Evolutionary conservation across 2,113 vertebrate genomes (phyloP), one percentile per base, ranked within the genome.

Genomic region (Syngnathoides biaculeatus): DNA sequence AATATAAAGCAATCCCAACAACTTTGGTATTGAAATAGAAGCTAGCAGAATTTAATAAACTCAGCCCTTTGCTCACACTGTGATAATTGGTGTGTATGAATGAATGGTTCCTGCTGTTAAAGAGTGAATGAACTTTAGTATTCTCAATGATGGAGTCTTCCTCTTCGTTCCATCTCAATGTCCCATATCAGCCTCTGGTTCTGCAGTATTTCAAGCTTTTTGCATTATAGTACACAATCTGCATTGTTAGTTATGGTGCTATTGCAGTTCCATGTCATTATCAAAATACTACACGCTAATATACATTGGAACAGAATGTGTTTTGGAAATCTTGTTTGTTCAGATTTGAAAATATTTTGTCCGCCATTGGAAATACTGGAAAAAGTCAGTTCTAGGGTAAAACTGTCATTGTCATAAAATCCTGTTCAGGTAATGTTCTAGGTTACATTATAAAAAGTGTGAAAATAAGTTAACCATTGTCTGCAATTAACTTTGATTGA

Each of bases 81-180:
- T 67, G 74, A 77, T 69, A 71, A 74, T 79, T 72, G 74, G 66
- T 53, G 59, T 68, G 63, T 63, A 69, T 88, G 86, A 84, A 86
- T 86, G 86, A 84, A 79, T 67, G 71, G 77, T 78, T 75, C 74
- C 75, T 81, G 80, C 74, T 69, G 79, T 62, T 76, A 69, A 70
- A 67, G 65, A 76, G 71, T 81, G 79, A 85, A 85, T 85, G 79
- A 83, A 82, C 66, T 75, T 65, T 58, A 81, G 74, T 83, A 74
- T 72, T 79, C 71, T 81, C 69, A 75, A 71, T 79, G 71, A 72
- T 79, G 69, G 67, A 77, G 71, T 65, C 75, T 47, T 76, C 71
- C 68, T 66, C 68, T 60, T 72, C 71, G 68, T 74, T 78, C 67
- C 61, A 78, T 58, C 72, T 59, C 63, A 12, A 43, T 24, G 55